A percentile compares a stretch with the other conserved stretches of the same genome.
phyloP scores from a whole-genome alignment of 2,113 vertebrate species.

The Lepidothrix coronata region DNA sequence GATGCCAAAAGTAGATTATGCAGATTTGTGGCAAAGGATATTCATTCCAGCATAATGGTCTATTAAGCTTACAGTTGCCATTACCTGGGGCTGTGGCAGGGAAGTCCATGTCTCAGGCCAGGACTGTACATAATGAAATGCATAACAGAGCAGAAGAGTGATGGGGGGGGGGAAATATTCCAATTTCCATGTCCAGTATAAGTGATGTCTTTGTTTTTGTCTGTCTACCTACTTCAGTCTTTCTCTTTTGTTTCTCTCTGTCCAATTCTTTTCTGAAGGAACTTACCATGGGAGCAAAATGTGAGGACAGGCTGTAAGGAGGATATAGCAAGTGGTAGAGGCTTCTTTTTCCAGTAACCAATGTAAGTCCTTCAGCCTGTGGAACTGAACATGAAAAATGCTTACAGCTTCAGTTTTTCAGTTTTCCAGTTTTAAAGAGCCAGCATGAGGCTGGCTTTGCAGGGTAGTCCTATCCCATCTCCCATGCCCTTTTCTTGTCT shows the following conservation, averaged over 20 bases:
- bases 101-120: neutral
- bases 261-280: neutral
- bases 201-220: neutral
- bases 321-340: neutral
- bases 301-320: neutral
- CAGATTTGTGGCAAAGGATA: neutral
- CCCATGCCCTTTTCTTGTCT: neutral
- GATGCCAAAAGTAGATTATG: neutral
- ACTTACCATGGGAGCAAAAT: neutral
- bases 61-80: neutral
- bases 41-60: neutral
- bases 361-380: neutral
- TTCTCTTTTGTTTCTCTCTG: neutral
- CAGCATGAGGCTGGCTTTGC: neutral
- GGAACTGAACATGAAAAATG: neutral
- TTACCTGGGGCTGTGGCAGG: neutral
- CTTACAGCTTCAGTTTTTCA: neutral
- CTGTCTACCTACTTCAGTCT: neutral
- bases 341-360: neutral
- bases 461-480: neutral
- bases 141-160: neutral
- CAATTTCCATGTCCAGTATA: fast-evolving
- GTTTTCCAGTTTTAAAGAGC: neutral
- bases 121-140: neutral
- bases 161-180: neutral